phyloP scores from a whole-genome alignment of 2,113 vertebrate species.

The Motacilla alba region DNA sequence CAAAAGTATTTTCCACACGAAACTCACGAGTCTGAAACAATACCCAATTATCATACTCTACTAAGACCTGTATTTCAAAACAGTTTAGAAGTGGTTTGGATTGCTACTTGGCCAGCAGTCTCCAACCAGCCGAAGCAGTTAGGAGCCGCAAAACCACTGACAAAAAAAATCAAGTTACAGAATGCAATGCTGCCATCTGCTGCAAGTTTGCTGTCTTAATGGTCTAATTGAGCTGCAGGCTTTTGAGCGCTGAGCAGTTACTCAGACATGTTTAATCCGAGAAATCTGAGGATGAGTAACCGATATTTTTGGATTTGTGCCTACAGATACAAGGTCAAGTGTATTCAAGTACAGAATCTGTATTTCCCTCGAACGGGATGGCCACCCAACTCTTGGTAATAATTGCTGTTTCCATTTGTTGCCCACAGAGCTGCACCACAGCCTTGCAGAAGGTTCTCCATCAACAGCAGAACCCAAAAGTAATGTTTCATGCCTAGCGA shows the following conservation, averaged over 20 bases:
- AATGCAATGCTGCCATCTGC: conserved; percentile 66
- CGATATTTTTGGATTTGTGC: not conserved
- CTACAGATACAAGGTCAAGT: not conserved
- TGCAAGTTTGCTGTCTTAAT: not conserved
- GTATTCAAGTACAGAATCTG: not conserved
- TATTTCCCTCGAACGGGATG: not conserved
- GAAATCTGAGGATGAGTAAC: not conserved
- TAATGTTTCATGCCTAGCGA: not conserved
- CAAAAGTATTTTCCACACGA: not conserved
- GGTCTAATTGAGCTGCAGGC: not conserved
- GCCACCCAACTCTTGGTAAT: not conserved
- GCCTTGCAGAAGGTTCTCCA: not conserved
- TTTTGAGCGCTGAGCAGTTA: not conserved
- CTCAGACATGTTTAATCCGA: not conserved
- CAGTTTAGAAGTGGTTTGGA: conserved; percentile 18
- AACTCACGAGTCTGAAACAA: conserved; percentile 22
- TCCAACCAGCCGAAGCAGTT: not conserved
- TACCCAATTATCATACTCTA: conserved; percentile 13
- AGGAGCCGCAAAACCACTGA: not conserved
- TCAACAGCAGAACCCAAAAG: not conserved
- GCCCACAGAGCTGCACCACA: fast-evolving
- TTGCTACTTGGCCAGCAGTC: not conserved
- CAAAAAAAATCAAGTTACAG: not conserved
- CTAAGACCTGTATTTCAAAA: conserved; percentile 31
- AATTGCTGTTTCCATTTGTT: fast-evolving